A percentile compares a stretch with the other conserved stretches of the same genome.
Conservation (phyloP, 2,888 invertebrate genomes). For the Megalurothrips usitatus region DNA sequence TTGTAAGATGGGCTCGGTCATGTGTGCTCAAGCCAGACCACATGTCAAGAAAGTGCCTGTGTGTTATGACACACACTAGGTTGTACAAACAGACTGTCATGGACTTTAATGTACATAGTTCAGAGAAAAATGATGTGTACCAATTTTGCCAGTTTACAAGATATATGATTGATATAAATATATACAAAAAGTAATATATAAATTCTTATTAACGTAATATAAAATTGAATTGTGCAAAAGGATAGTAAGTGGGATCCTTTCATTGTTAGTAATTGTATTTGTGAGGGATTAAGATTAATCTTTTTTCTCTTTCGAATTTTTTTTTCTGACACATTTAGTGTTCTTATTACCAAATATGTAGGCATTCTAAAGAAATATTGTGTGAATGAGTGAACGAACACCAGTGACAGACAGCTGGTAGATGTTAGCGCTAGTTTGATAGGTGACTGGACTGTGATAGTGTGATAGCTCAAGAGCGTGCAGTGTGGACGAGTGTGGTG, state of each 20-base stretch:
- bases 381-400: conserved; percentile 25
- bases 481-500: conserved; percentile 18
- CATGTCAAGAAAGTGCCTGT: conserved; percentile 6
- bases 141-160: conserved; percentile 23
- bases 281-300: background rate
- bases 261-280: background rate
- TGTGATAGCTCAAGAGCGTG: conserved; percentile 26
- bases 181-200: conserved; percentile 26
- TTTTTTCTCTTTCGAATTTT: background rate
- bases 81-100: conserved; percentile 20
- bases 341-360: conserved; percentile 25
- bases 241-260: conserved; percentile 1
- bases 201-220: conserved; percentile 17
- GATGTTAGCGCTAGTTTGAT: conserved; percentile 23
- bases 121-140: conserved; percentile 14
- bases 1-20: background rate
- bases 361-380: conserved; percentile 23
- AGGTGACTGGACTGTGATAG: conserved; percentile 24
- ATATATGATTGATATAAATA: conserved; percentile 1
- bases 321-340: conserved; percentile 9
- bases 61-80: conserved; percentile 10
- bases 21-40: background rate
- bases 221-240: background rate
- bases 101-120: conserved; percentile 13
- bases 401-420: conserved; percentile 24